Conservation (phyloP, 92 coral and sea anemone genomes). For the Epizoanthus fatuus region DNA sequence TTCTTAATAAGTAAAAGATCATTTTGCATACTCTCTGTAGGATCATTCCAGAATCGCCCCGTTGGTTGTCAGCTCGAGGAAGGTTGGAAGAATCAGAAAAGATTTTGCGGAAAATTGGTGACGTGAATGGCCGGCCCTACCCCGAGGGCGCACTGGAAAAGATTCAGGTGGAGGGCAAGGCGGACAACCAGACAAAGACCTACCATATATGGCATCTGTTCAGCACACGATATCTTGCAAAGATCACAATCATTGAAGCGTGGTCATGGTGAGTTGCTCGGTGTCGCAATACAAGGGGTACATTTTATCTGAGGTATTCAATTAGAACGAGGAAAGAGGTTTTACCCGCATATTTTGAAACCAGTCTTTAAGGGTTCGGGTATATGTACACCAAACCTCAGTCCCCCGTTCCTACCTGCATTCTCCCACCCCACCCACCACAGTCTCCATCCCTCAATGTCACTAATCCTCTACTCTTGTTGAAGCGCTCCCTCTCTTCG, state of each 20-base stretch:
- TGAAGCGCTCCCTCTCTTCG: too few relatives aligned
- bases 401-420: too few relatives aligned
- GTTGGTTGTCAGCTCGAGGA: slow-evolving; percentile 99
- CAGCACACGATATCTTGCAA: slow-evolving; percentile 83
- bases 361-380: too few relatives aligned
- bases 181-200: slow-evolving; percentile 67
- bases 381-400: too few relatives aligned
- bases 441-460: too few relatives aligned
- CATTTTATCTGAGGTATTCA: background rate
- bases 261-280: slow-evolving; percentile 89
- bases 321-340: background rate
- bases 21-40: slow-evolving; percentile 30
- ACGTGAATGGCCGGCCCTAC: slow-evolving; percentile 67
- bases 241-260: slow-evolving; percentile 92
- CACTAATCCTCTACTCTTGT: too few relatives aligned
- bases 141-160: slow-evolving; percentile 67
- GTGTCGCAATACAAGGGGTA: background rate
- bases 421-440: too few relatives aligned
- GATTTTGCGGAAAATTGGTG: slow-evolving; percentile 80
- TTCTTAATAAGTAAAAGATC: too few relatives aligned
- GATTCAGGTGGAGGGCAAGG: slow-evolving; percentile 55
- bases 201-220: slow-evolving; percentile 95
- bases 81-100: slow-evolving; percentile 86
- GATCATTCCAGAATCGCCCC: slow-evolving; percentile 94
- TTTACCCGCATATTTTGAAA: too few relatives aligned